A percentile compares a stretch with the other conserved stretches of the same genome.
Conservation (phyloP, 2,888 invertebrate genomes). For the Mimumesa dahlbomi region DNA sequence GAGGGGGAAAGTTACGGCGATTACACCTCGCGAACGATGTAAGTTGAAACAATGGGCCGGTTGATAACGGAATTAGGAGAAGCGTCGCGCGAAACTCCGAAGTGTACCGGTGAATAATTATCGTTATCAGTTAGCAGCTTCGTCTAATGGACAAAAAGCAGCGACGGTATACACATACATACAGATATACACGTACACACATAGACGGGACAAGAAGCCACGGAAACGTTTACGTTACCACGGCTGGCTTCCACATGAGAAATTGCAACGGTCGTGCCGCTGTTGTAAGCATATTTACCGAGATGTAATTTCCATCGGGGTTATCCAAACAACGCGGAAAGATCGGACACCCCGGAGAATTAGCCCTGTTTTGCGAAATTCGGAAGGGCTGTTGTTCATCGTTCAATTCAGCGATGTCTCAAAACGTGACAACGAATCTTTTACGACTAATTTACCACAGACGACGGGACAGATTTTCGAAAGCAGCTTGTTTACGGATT, state of each 20-base stretch:
- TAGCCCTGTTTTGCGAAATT: conserved; percentile 55
- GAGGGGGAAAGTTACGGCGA: no score
- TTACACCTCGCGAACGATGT: no score
- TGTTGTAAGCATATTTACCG: conserved; percentile 1
- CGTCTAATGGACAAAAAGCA: not conserved
- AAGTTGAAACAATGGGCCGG: no score
- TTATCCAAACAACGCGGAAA: not conserved
- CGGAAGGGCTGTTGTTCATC: conserved; percentile 26
- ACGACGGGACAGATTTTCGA: not conserved
- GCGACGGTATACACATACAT: not conserved
- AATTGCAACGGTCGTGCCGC: not conserved
- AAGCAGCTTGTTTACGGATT: conserved; percentile 25
- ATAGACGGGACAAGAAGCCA: not conserved
- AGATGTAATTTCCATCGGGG: conserved; percentile 7
- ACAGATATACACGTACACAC: not conserved
- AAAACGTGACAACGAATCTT: conserved; percentile 18
- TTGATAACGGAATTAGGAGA: no score
- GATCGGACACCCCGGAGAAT: conserved; percentile 14
- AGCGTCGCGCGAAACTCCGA: no score
- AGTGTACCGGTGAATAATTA: no score
- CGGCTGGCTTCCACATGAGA: not conserved
- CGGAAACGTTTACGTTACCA: not conserved
- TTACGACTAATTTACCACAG: conserved; percentile 9
- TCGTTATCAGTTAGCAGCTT: not conserved
- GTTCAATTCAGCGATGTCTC: not conserved